Conservation (phyloP, 2,113 vertebrate species). For the Fregetta grallaria region DNA sequence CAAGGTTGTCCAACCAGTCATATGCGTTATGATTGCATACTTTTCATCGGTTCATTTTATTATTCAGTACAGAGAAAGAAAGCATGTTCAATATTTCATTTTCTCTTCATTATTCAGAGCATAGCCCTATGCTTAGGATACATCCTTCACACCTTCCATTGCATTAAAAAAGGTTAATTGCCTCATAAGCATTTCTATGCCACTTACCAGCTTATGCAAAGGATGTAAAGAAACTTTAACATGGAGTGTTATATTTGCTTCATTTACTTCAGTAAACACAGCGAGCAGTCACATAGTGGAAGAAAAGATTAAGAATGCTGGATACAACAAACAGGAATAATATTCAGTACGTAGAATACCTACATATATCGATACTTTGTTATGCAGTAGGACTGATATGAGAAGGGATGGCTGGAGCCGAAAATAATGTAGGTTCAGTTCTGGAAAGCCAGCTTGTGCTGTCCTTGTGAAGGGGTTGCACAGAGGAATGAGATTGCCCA, state of each 20-base stretch:
- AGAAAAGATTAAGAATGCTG: neutral
- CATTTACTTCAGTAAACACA: neutral
- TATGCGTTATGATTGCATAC: neutral
- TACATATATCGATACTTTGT: neutral
- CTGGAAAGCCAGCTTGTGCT: neutral
- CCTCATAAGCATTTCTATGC: neutral
- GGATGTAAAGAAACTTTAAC: neutral
- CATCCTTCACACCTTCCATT: neutral
- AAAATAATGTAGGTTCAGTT: neutral
- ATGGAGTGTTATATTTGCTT: neutral
- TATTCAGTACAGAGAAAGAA: neutral
- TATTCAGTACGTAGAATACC: too few relatives aligned
- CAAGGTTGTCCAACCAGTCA: neutral
- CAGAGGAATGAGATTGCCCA: neutral
- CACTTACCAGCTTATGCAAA: neutral
- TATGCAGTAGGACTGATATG: neutral
- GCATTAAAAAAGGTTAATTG: neutral
- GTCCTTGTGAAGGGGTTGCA: neutral
- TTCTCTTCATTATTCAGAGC: neutral
- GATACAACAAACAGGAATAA: neutral
- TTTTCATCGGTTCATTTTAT: neutral
- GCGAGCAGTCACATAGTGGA: neutral
- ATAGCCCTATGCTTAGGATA: neutral
- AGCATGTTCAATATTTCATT: neutral
- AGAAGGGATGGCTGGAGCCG: neutral